Percentiles rank a stretch among this genome's conserved stretches.
Conservation (phyloP, 2,888 invertebrate species). For the Drosophila paracracens region DNA sequence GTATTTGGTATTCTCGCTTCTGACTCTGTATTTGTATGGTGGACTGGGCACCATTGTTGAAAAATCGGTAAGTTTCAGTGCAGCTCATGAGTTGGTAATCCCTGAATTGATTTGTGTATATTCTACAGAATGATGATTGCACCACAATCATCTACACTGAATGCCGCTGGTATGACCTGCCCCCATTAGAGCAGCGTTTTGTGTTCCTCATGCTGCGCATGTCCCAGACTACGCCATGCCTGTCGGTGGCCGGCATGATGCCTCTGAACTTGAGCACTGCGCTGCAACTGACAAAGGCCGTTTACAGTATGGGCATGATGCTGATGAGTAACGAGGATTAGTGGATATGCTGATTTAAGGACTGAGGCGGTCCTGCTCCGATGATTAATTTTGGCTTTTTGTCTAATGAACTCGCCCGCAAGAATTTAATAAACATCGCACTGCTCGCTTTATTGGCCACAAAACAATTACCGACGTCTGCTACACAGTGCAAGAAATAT, state of each 20-base stretch:
- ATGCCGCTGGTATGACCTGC: constrained; percentile 66
- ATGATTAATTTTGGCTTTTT: constrained; percentile 78
- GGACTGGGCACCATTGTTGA: constrained; percentile 61
- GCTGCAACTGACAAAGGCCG: constrained; percentile 50
- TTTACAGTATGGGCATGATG: constrained; percentile 55
- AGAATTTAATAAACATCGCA: constrained; percentile 72
- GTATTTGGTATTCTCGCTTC: constrained; percentile 38
- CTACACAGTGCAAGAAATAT: constrained; percentile 45
- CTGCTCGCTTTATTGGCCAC: constrained; percentile 59
- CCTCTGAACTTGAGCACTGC: constrained; percentile 62
- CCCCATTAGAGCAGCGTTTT: constrained; percentile 53
- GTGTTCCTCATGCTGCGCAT: constrained; percentile 63
- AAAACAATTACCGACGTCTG: constrained; percentile 57
- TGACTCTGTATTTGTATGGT: constrained; percentile 56
- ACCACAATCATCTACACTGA: constrained; percentile 50
- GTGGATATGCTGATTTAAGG: neutral
- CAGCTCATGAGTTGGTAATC: neutral
- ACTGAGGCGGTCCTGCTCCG: neutral
- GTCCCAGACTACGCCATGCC: constrained; percentile 43
- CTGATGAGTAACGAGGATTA: constrained; percentile 26
- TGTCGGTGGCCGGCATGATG: constrained; percentile 57
- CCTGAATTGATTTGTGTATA: constrained; percentile 1
- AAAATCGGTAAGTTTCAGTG: constrained; percentile 42
- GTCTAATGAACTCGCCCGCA: constrained; percentile 74
- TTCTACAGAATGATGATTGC: constrained; percentile 61